Percentiles rank a stretch among this genome's conserved stretches.
Evolutionary conservation across 2,797 vertebrate genomes (phyloP).

Genomic region (Emys orbicularis): DNA sequence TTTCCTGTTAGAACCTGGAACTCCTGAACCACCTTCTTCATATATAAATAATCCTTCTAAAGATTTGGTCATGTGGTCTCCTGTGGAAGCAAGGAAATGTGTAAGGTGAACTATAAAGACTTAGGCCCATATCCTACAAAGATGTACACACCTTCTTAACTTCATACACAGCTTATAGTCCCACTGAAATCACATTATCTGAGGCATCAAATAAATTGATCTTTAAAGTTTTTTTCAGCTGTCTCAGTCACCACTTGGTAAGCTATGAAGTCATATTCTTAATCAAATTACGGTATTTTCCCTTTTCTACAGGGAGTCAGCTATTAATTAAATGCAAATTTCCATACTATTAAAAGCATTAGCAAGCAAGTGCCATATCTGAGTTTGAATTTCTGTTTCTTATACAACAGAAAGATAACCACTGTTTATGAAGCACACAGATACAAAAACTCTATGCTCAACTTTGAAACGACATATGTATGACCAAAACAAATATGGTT

Average conservation of each 20-base stretch:
- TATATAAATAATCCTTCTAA: conserved; percentile 97
- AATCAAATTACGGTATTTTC: neutral
- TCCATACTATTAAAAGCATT: neutral
- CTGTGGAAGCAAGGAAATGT: conserved; percentile 75
- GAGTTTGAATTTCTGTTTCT: neutral
- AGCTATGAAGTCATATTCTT: neutral
- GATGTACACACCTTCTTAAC: neutral
- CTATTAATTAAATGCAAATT: neutral
- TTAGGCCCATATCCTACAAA: neutral
- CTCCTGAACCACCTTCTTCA: conserved; percentile 86
- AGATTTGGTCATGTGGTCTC: conserved; percentile 91
- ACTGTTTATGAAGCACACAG: neutral
- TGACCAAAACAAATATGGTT: neutral
- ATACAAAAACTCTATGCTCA: conserved; percentile 7
- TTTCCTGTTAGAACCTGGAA: conserved; percentile 82
- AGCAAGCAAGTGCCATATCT: neutral
- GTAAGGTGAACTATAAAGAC: neutral
- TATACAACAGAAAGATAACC: neutral
- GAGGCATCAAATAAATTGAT: neutral
- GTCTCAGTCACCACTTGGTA: neutral
- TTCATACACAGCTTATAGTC: neutral
- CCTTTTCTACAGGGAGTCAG: neutral
- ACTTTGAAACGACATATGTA: neutral
- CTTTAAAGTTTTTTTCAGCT: neutral
- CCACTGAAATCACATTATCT: neutral